Evolutionary conservation across 2,113 vertebrate genomes (phyloP).

Genomic region (Eudyptes chrysolophus): DNA sequence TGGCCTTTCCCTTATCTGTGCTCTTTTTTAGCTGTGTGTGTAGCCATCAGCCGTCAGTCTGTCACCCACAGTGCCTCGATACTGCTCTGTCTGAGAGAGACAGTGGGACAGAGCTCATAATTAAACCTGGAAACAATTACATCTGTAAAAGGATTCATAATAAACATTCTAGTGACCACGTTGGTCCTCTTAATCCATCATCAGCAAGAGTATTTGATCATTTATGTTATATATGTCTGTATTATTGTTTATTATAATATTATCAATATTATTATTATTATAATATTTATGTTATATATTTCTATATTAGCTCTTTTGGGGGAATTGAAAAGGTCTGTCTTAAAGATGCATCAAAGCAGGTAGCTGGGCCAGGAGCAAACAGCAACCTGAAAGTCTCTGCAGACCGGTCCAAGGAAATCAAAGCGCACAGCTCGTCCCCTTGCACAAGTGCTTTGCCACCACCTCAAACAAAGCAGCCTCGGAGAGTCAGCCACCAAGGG

Average conservation of each 20-base stretch:
- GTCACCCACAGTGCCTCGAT: not conserved
- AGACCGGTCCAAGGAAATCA: not conserved
- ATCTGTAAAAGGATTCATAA: not conserved
- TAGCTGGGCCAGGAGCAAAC: not conserved
- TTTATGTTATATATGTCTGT: not conserved
- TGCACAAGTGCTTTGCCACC: not conserved
- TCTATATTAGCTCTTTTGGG: not conserved
- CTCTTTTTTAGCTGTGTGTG: not conserved
- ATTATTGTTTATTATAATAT: not conserved
- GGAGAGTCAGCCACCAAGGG: not conserved
- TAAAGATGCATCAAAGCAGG: not conserved
- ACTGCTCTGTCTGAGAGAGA: not conserved
- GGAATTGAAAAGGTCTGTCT: not conserved
- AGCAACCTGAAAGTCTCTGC: not conserved
- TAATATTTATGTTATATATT: not conserved
- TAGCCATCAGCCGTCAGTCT: not conserved
- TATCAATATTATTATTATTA: not conserved
- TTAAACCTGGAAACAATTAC: not conserved
- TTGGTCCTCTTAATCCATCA: not conserved
- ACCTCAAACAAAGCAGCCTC: not conserved
- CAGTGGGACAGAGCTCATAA: not conserved
- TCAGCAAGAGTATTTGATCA: not conserved
- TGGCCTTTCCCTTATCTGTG: not conserved
- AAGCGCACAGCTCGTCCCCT: not conserved
- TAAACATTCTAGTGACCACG: not conserved